Conservation (phyloP, 2,888 invertebrate genomes). For the Hypselothyrea guttata region DNA sequence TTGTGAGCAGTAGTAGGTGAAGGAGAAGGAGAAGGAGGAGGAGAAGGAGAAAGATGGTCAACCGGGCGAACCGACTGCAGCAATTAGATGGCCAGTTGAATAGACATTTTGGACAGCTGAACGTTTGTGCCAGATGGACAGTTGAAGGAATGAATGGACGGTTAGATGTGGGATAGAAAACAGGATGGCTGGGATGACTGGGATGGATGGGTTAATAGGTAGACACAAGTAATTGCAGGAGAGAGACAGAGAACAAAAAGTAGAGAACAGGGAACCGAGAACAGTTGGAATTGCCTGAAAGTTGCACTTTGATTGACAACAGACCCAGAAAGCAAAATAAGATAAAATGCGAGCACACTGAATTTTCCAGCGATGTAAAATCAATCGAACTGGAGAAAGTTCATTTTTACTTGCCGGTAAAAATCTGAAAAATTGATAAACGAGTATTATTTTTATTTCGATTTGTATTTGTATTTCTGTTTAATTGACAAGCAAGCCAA, state of each 20-base stretch:
- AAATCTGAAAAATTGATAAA: constrained; percentile 19
- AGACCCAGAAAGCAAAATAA: not conserved
- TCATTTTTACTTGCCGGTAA: constrained; percentile 1
- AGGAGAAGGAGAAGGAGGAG: not conserved
- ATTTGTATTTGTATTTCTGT: constrained; percentile 21
- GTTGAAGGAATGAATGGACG: constrained; percentile 36
- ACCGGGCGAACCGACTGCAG: constrained; percentile 40
- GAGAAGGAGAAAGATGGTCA: constrained; percentile 18
- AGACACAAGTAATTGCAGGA: constrained; percentile 23
- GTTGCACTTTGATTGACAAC: constrained; percentile 36
- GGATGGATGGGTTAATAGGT: constrained; percentile 31
- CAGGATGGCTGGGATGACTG: too few species aligned
- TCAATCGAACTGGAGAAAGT: too few species aligned
- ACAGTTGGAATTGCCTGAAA: constrained; percentile 34
- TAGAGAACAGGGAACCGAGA: constrained; percentile 47
- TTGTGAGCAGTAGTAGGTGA: constrained; percentile 5
- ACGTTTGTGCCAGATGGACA: constrained; percentile 38
- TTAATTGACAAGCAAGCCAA: constrained; percentile 41
- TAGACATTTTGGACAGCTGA: constrained; percentile 55
- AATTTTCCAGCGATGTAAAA: too few species aligned
- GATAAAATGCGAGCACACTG: not conserved
- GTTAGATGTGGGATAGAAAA: constrained; percentile 9
- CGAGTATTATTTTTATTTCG: constrained; percentile 8
- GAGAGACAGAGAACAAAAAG: constrained; percentile 49
- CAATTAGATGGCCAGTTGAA: constrained; percentile 62